A percentile compares a stretch with the other conserved stretches of the same genome.
These are phyloP conservation scores for Galerucella pusilla DNA, from an alignment of 2,888 invertebrate genomes.

Conservation along the genomic window DNA sequence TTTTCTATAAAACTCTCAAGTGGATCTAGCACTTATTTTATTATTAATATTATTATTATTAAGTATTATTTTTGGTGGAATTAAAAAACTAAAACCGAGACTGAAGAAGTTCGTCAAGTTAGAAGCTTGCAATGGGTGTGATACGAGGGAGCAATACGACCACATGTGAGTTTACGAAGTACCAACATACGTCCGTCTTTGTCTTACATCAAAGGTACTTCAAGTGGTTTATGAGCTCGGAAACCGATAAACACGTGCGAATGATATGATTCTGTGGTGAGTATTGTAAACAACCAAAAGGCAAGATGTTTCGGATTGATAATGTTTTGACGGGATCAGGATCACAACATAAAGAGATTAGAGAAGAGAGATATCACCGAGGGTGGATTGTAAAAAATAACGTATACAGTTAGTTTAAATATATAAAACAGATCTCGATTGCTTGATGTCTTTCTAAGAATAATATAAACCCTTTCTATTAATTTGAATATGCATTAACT, in stretches of 20 bases:
- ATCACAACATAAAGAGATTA: conserved; percentile 6
- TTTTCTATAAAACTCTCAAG: too few species aligned
- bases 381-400: conserved; percentile 8
- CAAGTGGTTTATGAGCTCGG: conserved; percentile 36
- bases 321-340: conserved; percentile 16
- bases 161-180: conserved; percentile 16
- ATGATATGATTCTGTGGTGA: conserved; percentile 31
- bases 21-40: too few species aligned
- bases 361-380: background rate
- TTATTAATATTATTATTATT: too few species aligned
- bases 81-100: background rate
- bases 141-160: conserved; percentile 10
- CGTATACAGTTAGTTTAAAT: conserved; percentile 4
- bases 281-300: conserved; percentile 26
- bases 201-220: conserved; percentile 31
- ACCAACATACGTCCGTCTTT: conserved; percentile 22
- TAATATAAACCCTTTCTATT: background rate
- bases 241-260: conserved; percentile 43
- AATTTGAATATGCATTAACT: conserved; percentile 1
- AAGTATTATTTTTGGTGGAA: background rate
- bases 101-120: background rate
- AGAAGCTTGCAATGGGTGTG: background rate
- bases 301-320: conserved; percentile 31
- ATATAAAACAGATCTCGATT: conserved; percentile 10
- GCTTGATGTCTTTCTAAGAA: background rate